Evolutionary conservation across 2,888 invertebrate genomes (phyloP), one percentile per base, ranked within the genome.

Genomic region (Patella pellucida): DNA sequence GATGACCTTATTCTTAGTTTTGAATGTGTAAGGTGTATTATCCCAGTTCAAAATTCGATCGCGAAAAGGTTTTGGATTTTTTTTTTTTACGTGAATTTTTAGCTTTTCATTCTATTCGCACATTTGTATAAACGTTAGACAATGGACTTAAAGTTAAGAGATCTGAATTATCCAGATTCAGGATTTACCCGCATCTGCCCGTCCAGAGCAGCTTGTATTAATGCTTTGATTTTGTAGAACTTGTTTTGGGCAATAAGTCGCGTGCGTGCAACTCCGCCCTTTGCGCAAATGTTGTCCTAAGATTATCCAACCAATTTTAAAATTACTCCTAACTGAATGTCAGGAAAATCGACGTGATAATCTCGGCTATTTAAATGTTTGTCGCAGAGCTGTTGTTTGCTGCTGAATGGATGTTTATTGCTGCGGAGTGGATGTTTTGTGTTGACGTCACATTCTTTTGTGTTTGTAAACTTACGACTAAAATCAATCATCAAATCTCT

Each of bases 401-500:
- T 62, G 62, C 62, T 19, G 15, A 15, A 62, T 62, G 23, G 62
- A 62, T 62, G 62, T 62, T 62, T 62, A 62, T 62, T 62, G 62
- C 62, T 62, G 62, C 19, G 62, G 62, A 62, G 62, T 62, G 62
- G 23, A 62, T 62, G 23, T 62, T 62, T 62, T 62, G 62, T n/a
- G 62, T 62, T 62, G 62, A 62, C 62, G 62, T 62, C 62, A 62
- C 62, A 62, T 62, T 62, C 62, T 62, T 23, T 23, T 62, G 19
- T 62, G 23, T 62, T 62, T 62, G 62, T 23, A 23, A 19, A 62
- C 19, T 19, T 62, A 62, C 62, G 62, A 62, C 62, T 62, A 62
- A 62, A 62, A 62, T 62, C 62, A 23, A 62, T 62, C 23, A 5
- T 11, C 5, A 62, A 62, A 62, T 62, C 62, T 62, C 62, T 62